These are phyloP conservation scores for Dendrocincla tyrannina DNA, from an alignment of 2,797 vertebrate genomes.

Conservation along the genomic window DNA sequence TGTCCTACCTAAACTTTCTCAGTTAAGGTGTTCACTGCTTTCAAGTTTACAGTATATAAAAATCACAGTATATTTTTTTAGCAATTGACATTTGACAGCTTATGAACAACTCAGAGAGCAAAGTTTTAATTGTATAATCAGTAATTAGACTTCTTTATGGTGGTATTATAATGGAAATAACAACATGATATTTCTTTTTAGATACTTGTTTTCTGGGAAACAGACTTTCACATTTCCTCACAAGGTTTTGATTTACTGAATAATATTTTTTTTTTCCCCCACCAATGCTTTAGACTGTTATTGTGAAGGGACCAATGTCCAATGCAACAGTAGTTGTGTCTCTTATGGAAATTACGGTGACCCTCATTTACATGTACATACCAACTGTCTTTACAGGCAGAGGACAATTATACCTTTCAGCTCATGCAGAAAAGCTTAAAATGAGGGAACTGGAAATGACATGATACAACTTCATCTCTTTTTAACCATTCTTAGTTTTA, in stretches of 20 bases:
- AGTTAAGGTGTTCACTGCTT: background rate
- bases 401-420: slow-evolving; percentile 45
- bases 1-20: background rate
- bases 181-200: background rate
- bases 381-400: slow-evolving; percentile 36
- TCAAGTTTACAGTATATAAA: background rate
- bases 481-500: background rate
- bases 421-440: slow-evolving; percentile 25
- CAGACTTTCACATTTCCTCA: background rate
- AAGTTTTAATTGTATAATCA: background rate
- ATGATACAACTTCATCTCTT: background rate
- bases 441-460: background rate
- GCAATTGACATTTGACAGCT: background rate
- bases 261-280: background rate
- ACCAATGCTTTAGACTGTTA: background rate
- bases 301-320: background rate
- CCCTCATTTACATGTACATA: slow-evolving; percentile 44
- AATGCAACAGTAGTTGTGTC: background rate
- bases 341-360: slow-evolving; percentile 25
- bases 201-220: background rate
- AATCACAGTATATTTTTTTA: background rate
- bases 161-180: background rate
- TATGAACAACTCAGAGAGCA: background rate
- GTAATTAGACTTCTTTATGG: background rate
- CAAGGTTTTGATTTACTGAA: background rate